These are phyloP conservation scores for Drosophila ironensis DNA, from an alignment of 1,140 invertebrate genomes.

Conservation along the genomic window DNA sequence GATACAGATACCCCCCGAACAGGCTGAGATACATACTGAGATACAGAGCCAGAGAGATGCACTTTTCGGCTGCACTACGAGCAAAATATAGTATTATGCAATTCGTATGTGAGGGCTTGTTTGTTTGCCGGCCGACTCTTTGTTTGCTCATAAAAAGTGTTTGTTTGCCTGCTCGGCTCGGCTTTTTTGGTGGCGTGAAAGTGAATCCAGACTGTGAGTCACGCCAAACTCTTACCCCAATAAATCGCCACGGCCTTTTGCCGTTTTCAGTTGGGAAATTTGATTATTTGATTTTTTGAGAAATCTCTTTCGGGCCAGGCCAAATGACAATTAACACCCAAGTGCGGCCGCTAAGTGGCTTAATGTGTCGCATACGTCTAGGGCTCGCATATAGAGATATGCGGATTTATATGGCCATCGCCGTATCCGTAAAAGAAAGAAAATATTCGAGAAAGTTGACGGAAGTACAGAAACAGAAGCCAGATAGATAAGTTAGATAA, in stretches of 20 bases:
- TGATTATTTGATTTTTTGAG: slow-evolving; percentile 2
- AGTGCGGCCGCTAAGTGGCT: slow-evolving; percentile 55
- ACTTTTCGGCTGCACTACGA: slow-evolving; percentile 18
- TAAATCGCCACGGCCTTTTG: not conserved
- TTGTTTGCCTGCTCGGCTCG: slow-evolving; percentile 1
- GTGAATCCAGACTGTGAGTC: slow-evolving; percentile 29
- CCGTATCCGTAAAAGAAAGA: not conserved
- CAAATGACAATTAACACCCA: slow-evolving; percentile 60
- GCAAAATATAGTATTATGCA: slow-evolving; percentile 51
- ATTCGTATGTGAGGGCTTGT: slow-evolving; percentile 33
- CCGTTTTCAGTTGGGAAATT: not conserved
- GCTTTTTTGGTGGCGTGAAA: slow-evolving; percentile 48
- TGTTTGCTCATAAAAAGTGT: slow-evolving; percentile 5
- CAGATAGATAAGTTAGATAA: slow-evolving; percentile 44
- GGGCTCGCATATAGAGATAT: too few species aligned
- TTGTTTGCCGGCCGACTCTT: slow-evolving; percentile 3
- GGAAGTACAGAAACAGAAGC: slow-evolving; percentile 50
- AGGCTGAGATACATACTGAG: too few species aligned
- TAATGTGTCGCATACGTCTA: slow-evolving; percentile 46
- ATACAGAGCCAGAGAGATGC: slow-evolving; percentile 13
- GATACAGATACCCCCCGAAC: slow-evolving; percentile 3
- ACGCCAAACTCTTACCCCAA: slow-evolving; percentile 1
- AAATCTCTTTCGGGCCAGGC: slow-evolving; percentile 38
- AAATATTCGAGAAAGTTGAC: slow-evolving; percentile 53
- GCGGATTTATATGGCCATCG: slow-evolving; percentile 27